A percentile compares a stretch with the other conserved stretches of the same genome.
Evolutionary conservation across 2,797 vertebrate genomes (phyloP).

Genomic region (Eupleurogrammus muticus): DNA sequence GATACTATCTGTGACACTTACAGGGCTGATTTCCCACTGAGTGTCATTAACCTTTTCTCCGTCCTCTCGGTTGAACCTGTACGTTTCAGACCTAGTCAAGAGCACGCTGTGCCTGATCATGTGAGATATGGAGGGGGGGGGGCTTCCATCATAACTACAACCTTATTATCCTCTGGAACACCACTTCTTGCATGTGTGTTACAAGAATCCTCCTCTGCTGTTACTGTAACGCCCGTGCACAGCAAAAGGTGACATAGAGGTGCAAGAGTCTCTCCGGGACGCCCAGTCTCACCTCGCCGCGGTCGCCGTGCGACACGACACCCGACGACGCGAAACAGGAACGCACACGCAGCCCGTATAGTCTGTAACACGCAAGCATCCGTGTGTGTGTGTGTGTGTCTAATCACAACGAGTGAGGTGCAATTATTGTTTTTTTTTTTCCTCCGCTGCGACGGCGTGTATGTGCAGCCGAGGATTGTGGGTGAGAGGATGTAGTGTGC

Average conservation of each 20-base stretch:
- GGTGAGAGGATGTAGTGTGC: constrained; percentile 82
- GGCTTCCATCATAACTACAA: constrained; percentile 57
- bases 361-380: constrained; percentile 64
- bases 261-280: constrained; percentile 44
- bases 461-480: constrained; percentile 73
- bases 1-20: constrained; percentile 56
- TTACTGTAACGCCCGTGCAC: neutral
- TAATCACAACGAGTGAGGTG: constrained; percentile 79
- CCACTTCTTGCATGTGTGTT: constrained; percentile 10
- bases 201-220: constrained; percentile 21
- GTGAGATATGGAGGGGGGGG: constrained; percentile 29
- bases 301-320: constrained; percentile 43
- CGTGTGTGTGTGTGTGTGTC: constrained; percentile 59
- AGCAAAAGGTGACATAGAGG: constrained; percentile 21
- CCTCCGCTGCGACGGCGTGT: constrained; percentile 62
- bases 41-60: constrained; percentile 81
- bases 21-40: constrained; percentile 82
- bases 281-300: constrained; percentile 36
- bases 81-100: constrained; percentile 44
- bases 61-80: constrained; percentile 66
- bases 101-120: constrained; percentile 53
- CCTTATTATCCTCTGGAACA: constrained; percentile 61
- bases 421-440: constrained; percentile 78
- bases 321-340: constrained; percentile 37
- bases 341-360: constrained; percentile 36